Evolutionary conservation across 2,888 invertebrate species (phyloP).

Genomic region (Allacma fusca): DNA sequence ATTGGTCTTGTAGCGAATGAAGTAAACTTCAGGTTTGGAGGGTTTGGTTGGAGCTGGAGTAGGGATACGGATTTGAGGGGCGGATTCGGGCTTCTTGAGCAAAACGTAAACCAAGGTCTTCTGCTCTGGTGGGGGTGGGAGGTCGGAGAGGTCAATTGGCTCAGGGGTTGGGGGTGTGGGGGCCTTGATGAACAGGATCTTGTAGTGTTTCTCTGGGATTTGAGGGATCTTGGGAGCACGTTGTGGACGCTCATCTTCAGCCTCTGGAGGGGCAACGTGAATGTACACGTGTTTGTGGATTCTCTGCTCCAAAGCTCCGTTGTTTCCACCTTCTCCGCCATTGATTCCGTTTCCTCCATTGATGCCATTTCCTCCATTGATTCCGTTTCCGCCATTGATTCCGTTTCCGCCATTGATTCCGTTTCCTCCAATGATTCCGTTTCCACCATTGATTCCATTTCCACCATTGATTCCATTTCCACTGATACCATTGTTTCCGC

Average conservation of each 20-base stretch:
- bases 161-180: conserved; percentile 70
- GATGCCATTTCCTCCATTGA: not conserved
- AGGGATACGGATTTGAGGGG: conserved; percentile 79
- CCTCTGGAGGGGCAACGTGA: conserved; percentile 87
- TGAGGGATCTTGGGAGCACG: conserved; percentile 64
- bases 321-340: not conserved
- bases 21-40: conserved; percentile 88
- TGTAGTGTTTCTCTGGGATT: conserved; percentile 80
- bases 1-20: conserved; percentile 79
- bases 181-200: conserved; percentile 83
- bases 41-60: conserved; percentile 81
- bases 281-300: conserved; percentile 87
- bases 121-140: conserved; percentile 72
- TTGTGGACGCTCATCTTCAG: conserved; percentile 66
- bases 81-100: conserved; percentile 81
- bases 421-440: no score
- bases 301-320: conserved; percentile 31
- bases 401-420: conserved; percentile 3
- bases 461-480: conserved; percentile 21
- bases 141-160: conserved; percentile 81
- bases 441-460: not conserved
- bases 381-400: not conserved
- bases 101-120: conserved; percentile 88
- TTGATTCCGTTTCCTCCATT: not conserved
- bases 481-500: not conserved